These are phyloP conservation scores for Drosophila mojavensis DNA, from an alignment of 1,140 invertebrate genomes.

Conservation along the genomic window DNA sequence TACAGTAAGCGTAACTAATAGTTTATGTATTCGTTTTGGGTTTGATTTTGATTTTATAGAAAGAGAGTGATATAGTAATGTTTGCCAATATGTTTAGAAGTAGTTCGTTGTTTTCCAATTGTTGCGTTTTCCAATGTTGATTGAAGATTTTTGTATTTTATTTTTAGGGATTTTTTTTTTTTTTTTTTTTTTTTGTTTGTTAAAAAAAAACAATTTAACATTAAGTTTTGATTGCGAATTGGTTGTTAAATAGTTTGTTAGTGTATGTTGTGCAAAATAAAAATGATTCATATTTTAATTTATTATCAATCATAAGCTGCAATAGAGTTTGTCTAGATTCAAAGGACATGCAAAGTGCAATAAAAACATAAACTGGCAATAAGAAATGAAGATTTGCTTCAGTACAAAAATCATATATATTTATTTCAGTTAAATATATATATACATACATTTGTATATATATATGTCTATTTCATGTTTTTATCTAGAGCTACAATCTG, in stretches of 20 bases:
- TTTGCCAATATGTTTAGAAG: constrained; percentile 28
- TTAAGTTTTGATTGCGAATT: constrained; percentile 57
- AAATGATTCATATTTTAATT: constrained; percentile 19
- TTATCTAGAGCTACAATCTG: constrained; percentile 49
- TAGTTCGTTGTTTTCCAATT: constrained; percentile 43
- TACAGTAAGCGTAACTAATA: constrained; percentile 83
- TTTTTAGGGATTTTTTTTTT: constrained; percentile 4
- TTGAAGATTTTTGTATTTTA: constrained; percentile 41
- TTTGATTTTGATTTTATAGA: constrained; percentile 15
- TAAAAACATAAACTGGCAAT: constrained; percentile 23
- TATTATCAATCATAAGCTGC: constrained; percentile 29
- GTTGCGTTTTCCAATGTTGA: constrained; percentile 48
- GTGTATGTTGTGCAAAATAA: constrained; percentile 62
- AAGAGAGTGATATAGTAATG: constrained; percentile 12
- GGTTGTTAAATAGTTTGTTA: constrained; percentile 47
- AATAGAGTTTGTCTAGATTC: constrained; percentile 31
- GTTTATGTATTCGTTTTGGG: constrained; percentile 43
- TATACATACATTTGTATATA: neutral
- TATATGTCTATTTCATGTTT: constrained; percentile 31
- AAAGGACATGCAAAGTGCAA: constrained; percentile 31
- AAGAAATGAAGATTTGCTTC: constrained; percentile 33
- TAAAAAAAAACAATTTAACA: constrained; percentile 51
- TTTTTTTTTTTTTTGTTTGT: neutral
- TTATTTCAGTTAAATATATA: constrained; percentile 45
- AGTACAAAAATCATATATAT: constrained; percentile 77